Percentiles rank a stretch among this genome's conserved stretches.
phyloP scores from a whole-genome alignment of 2,113 vertebrate genomes.

The Lamprologus lemairii region DNA sequence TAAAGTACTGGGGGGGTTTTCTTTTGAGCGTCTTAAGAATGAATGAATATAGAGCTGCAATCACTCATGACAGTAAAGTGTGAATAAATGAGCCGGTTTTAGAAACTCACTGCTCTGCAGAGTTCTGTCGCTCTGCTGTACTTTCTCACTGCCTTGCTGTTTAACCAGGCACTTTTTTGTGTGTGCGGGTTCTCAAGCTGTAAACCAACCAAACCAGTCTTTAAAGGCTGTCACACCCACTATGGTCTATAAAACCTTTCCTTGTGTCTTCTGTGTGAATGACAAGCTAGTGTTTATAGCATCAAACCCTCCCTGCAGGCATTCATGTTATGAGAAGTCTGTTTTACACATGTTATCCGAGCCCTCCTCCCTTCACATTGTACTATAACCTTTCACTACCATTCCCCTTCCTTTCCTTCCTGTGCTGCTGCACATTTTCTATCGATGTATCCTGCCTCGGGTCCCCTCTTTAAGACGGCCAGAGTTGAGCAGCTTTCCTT shows the following conservation, averaged over 20 bases:
- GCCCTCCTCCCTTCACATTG: background rate
- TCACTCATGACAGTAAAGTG: background rate
- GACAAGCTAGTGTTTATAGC: conserved; percentile 44
- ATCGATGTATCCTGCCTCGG: background rate
- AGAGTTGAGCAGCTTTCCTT: background rate
- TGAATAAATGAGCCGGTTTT: background rate
- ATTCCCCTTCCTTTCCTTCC: background rate
- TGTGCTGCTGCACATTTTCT: background rate
- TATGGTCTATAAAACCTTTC: conserved; percentile 10
- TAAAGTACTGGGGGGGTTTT: background rate
- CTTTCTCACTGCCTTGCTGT: background rate
- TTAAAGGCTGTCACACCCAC: conserved; percentile 47
- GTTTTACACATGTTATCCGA: background rate
- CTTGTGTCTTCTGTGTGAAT: conserved; percentile 28
- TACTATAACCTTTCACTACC: conserved; percentile 21
- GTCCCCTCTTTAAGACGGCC: background rate
- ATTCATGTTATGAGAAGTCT: background rate
- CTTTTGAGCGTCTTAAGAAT: background rate
- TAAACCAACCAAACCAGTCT: conserved; percentile 60
- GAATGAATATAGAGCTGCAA: background rate
- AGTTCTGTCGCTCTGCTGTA: background rate
- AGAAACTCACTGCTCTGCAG: background rate
- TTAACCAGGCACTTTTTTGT: background rate
- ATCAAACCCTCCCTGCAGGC: conserved; percentile 21
- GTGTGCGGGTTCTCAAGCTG: background rate